Percentiles rank a stretch among this genome's conserved stretches.
Evolutionary conservation across 2,797 vertebrate species (phyloP).

Genomic region (Onychomys arenicola): DNA sequence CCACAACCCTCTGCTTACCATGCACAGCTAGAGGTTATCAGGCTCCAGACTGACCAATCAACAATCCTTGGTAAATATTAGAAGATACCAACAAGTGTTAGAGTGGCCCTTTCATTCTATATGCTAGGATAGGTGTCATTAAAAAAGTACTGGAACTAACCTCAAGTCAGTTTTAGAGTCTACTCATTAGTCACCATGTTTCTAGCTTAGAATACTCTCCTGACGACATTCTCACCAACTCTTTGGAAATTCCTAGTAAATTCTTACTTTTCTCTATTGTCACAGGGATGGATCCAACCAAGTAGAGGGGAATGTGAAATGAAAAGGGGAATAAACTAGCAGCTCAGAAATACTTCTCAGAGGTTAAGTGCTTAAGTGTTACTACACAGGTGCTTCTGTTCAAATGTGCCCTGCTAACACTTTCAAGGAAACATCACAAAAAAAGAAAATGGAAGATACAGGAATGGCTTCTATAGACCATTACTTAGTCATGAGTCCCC

Average conservation of each 20-base stretch:
- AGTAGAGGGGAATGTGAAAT: neutral
- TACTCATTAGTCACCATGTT: neutral
- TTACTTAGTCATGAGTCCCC: neutral
- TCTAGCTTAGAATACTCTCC: neutral
- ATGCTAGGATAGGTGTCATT: neutral
- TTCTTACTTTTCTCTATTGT: neutral
- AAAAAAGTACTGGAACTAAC: neutral
- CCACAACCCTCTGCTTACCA: neutral
- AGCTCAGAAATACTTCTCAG: slow-evolving; percentile 1
- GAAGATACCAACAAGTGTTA: neutral
- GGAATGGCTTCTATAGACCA: neutral
- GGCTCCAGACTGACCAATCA: neutral
- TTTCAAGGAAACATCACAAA: neutral
- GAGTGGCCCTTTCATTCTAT: neutral
- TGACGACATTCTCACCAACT: neutral
- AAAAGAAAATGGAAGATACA: neutral
- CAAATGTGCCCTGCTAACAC: neutral
- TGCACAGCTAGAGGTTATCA: neutral
- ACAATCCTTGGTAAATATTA: neutral
- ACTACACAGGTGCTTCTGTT: neutral
- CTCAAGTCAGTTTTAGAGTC: neutral
- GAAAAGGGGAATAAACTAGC: neutral
- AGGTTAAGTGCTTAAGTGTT: slow-evolving; percentile 41
- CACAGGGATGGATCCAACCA: neutral
- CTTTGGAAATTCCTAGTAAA: neutral